Conservation (phyloP, 1,140 invertebrate genomes). For the Trialeurodes vaporariorum region DNA sequence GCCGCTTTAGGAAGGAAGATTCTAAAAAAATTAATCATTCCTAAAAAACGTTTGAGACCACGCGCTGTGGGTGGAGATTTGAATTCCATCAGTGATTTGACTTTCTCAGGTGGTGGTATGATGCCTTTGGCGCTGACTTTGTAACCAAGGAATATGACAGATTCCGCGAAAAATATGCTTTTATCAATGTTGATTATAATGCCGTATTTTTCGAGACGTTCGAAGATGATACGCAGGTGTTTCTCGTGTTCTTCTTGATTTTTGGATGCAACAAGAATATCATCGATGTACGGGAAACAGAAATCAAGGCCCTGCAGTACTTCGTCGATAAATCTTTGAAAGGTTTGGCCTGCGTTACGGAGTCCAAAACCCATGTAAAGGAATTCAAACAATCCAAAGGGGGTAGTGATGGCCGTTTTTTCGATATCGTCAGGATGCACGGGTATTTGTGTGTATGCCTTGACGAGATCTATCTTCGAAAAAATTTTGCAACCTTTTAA, state of each 20-base stretch:
- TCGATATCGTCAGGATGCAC: constrained; percentile 26
- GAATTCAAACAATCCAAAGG: too few species aligned
- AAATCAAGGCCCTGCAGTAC: constrained; percentile 31
- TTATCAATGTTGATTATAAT: constrained; percentile 26
- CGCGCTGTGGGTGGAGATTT: too few species aligned
- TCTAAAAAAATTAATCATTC: constrained; percentile 22
- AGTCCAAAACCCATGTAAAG: constrained; percentile 33
- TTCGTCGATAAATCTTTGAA: constrained; percentile 39
- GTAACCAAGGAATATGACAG: constrained; percentile 30
- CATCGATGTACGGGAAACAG: constrained; percentile 30
- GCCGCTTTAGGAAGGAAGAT: constrained; percentile 18
- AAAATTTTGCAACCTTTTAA: constrained; percentile 34
- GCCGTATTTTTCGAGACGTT: constrained; percentile 24
- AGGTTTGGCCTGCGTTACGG: constrained; percentile 33
- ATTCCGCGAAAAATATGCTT: constrained; percentile 27
- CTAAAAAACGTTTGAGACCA: constrained; percentile 20
- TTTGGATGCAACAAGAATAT: constrained; percentile 30
- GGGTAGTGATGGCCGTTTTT: constrained; percentile 31
- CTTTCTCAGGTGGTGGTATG: constrained; percentile 25
- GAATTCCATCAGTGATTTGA: constrained; percentile 16
- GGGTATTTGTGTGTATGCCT: constrained; percentile 38
- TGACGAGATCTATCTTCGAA: constrained; percentile 35
- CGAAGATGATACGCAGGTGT: constrained; percentile 20
- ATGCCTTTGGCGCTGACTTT: constrained; percentile 24
- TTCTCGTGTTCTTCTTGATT: constrained; percentile 23